Evolutionary conservation across 2,888 invertebrate species (phyloP).

Genomic region (Galerucella calmariensis): DNA sequence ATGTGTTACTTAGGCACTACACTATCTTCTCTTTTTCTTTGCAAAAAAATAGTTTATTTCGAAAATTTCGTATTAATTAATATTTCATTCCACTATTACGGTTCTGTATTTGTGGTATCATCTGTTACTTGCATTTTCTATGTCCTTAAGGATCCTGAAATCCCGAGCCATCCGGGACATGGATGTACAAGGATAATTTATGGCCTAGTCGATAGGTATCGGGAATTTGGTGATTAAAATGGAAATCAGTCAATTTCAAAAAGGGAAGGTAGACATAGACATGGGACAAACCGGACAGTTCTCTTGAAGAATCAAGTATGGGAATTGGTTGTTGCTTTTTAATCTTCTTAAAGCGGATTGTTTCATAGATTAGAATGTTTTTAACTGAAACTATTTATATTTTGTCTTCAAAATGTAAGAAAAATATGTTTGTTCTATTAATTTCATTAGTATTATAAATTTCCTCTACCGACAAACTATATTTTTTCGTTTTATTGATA

Average conservation of each 20-base stretch:
- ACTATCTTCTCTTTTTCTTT: too few species aligned
- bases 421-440: too few species aligned
- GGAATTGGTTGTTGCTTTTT: neutral
- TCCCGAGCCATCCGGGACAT: slow-evolving; percentile 10
- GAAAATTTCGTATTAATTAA: too few species aligned
- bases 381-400: too few species aligned
- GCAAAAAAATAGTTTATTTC: too few species aligned
- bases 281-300: neutral
- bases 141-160: slow-evolving; percentile 18
- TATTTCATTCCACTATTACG: neutral
- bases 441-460: too few species aligned
- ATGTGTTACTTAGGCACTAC: too few species aligned
- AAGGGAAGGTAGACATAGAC: neutral
- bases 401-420: too few species aligned
- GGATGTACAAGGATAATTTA: slow-evolving; percentile 25
- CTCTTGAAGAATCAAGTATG: neutral
- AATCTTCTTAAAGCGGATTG: too few species aligned
- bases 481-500: too few species aligned
- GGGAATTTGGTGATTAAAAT: slow-evolving; percentile 19
- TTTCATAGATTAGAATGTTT: too few species aligned
- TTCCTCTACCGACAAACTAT: too few species aligned
- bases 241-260: slow-evolving; percentile 22
- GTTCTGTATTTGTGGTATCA: slow-evolving; percentile 8
- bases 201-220: slow-evolving; percentile 24
- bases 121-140: slow-evolving; percentile 25